Conservation (phyloP, 1,140 invertebrate species). For the Orius laevigatus region DNA sequence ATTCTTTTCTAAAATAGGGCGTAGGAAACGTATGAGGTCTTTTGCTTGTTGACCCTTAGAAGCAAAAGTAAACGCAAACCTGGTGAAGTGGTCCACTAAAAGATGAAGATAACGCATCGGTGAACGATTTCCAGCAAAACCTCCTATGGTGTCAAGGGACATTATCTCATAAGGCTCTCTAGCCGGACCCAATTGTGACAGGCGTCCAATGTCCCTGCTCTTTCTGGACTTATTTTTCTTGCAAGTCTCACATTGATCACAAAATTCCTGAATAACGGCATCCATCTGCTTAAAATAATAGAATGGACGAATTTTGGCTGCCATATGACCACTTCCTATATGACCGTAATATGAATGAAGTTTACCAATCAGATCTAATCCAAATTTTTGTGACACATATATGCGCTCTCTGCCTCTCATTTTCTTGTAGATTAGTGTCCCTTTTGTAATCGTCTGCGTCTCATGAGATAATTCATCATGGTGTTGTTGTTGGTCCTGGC, state of each 20-base stretch:
- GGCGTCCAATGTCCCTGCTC: conserved; percentile 19
- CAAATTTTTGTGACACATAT: conserved; percentile 17
- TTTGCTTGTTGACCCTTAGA: conserved; percentile 13
- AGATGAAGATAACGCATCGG: conserved; percentile 21
- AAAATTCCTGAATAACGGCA: conserved; percentile 19
- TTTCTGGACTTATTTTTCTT: conserved; percentile 25
- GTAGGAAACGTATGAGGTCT: background rate
- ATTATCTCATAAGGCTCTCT: conserved; percentile 25
- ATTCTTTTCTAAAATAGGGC: conserved; percentile 7
- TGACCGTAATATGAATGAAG: conserved; percentile 19
- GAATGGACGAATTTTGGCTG: conserved; percentile 18
- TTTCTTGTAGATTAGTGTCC: conserved; percentile 7
- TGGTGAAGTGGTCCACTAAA: conserved; percentile 20
- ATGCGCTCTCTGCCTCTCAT: conserved; percentile 20
- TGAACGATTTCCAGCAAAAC: conserved; percentile 17
- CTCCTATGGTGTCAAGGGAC: conserved; percentile 21
- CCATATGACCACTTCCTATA: conserved; percentile 20
- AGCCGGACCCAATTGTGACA: conserved; percentile 24
- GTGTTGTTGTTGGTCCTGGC: background rate
- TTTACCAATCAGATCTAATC: conserved; percentile 19
- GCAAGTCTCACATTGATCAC: conserved; percentile 24
- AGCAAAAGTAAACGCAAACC: conserved; percentile 17
- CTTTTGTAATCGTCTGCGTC: conserved; percentile 3
- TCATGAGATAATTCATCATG: background rate
- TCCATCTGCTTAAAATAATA: conserved; percentile 20